phyloP scores from a whole-genome alignment of 2,113 vertebrate species.

The Melozone crissalis region DNA sequence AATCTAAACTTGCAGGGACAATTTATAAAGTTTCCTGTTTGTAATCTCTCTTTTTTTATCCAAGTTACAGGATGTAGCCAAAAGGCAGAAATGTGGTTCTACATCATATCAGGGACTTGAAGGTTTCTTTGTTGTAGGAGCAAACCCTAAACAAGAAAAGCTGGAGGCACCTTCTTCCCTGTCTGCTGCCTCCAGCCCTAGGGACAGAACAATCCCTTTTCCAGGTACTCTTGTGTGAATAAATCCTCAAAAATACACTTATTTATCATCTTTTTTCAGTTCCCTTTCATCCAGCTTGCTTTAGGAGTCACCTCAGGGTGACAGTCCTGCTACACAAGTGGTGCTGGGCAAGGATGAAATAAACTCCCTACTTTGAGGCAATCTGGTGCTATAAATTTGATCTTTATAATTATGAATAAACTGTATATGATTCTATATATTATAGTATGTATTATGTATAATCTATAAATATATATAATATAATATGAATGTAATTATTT shows the following conservation, averaged over 20 bases:
- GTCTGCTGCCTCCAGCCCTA: not conserved
- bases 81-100: slow-evolving; percentile 48
- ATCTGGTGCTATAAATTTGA: not conserved
- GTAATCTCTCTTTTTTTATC: slow-evolving; percentile 2
- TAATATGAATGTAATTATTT: not conserved
- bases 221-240: slow-evolving; percentile 60
- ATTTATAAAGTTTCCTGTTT: not conserved
- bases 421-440: not conserved
- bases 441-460: not conserved
- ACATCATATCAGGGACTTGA: slow-evolving; percentile 63
- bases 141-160: not conserved
- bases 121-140: slow-evolving; percentile 65
- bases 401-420: not conserved
- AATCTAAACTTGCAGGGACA: not conserved
- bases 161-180: not conserved
- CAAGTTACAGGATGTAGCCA: slow-evolving; percentile 67
- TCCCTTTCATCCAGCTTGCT: not conserved
- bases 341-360: not conserved
- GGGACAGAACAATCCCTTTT: not conserved
- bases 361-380: not conserved
- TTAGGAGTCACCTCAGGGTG: not conserved
- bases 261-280: not conserved
- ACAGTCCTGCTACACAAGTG: not conserved
- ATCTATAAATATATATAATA: not conserved
- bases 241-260: not conserved